phyloP scores from a whole-genome alignment of 1,140 invertebrate genomes.

The Vollenhovia emeryi region DNA sequence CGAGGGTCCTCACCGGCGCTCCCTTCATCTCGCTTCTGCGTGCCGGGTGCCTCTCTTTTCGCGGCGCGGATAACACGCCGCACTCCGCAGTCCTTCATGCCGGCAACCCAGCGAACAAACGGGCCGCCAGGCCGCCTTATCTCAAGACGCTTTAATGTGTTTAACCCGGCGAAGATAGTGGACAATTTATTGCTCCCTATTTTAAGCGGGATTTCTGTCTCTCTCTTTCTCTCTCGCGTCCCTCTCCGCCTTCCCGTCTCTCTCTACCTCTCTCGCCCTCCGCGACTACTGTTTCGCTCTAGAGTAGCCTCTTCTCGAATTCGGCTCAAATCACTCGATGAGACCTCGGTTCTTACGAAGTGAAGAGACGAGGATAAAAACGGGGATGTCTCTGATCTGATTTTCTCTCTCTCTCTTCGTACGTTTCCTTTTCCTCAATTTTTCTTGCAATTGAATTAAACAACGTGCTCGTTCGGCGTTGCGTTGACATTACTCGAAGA shows the following conservation, averaged over 20 bases:
- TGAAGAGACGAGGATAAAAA: not conserved
- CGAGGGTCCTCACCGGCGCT: conserved; percentile 26
- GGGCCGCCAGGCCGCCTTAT: conserved; percentile 81
- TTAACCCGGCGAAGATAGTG: conserved; percentile 84
- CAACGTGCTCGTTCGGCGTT: no score
- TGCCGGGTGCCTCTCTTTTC: conserved; percentile 66
- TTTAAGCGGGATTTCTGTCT: conserved; percentile 78
- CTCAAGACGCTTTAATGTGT: conserved; percentile 85
- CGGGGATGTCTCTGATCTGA: not conserved
- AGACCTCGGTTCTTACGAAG: not conserved
- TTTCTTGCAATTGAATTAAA: not conserved
- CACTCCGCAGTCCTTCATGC: conserved; percentile 80
- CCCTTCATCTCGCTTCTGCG: conserved; percentile 39
- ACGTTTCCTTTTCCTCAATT: not conserved
- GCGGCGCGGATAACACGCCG: conserved; percentile 79
- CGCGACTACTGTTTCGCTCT: not conserved
- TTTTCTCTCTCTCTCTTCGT: not conserved
- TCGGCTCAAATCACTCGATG: not conserved
- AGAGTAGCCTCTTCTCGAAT: not conserved
- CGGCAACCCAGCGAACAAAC: conserved; percentile 81
- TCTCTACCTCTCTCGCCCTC: conserved; percentile 16
- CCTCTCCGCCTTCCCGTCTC: not conserved
- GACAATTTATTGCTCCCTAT: conserved; percentile 84
- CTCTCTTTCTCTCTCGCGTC: conserved; percentile 60
- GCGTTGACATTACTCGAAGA: not conserved